Evolutionary conservation across 92 coral and sea anemone genomes (phyloP).

Genomic region (Meandrina meandrites): DNA sequence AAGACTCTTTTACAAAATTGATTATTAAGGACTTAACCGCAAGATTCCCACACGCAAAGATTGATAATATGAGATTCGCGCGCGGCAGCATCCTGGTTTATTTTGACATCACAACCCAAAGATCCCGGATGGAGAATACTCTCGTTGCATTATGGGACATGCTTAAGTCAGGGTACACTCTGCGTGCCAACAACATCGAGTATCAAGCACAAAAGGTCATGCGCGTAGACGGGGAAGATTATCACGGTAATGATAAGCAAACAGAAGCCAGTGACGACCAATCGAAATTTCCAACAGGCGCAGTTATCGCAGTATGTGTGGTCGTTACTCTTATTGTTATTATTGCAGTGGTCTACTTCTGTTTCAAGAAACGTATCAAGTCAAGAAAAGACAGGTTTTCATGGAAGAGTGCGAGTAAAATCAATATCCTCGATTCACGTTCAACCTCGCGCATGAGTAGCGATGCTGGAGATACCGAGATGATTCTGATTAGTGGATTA

Average conservation of each 20-base stretch:
- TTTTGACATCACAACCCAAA: slow-evolving; percentile 55
- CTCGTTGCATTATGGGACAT: slow-evolving; percentile 60
- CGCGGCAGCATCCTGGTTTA: slow-evolving; percentile 70
- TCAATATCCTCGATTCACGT: slow-evolving; percentile 42
- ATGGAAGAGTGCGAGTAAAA: slow-evolving; percentile 52
- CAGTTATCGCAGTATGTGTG: slow-evolving; percentile 51
- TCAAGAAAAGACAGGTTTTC: slow-evolving; percentile 10
- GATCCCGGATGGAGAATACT: slow-evolving; percentile 51
- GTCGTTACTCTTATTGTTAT: slow-evolving; percentile 31
- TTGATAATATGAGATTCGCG: slow-evolving; percentile 41
- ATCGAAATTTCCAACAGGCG: slow-evolving; percentile 54
- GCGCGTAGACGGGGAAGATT: slow-evolving; percentile 53
- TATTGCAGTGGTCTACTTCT: slow-evolving; percentile 33
- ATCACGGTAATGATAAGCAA: slow-evolving; percentile 46
- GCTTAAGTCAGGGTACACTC: slow-evolving; percentile 52
- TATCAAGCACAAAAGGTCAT: slow-evolving; percentile 52
- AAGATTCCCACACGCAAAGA: slow-evolving; percentile 27
- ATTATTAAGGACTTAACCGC: slow-evolving; percentile 34
- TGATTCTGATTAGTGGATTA: slow-evolving; percentile 6
- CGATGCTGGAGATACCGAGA: slow-evolving; percentile 25
- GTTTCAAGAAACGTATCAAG: slow-evolving; percentile 33
- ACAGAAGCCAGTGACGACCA: slow-evolving; percentile 1
- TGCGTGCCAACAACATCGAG: slow-evolving; percentile 27
- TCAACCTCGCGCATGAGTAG: slow-evolving; percentile 32
- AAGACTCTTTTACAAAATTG: slow-evolving; percentile 29